Percentiles rank a stretch among this genome's conserved stretches.
Evolutionary conservation across 2,888 invertebrate species (phyloP).

Genomic region (Rhaphigaster nebulosa): DNA sequence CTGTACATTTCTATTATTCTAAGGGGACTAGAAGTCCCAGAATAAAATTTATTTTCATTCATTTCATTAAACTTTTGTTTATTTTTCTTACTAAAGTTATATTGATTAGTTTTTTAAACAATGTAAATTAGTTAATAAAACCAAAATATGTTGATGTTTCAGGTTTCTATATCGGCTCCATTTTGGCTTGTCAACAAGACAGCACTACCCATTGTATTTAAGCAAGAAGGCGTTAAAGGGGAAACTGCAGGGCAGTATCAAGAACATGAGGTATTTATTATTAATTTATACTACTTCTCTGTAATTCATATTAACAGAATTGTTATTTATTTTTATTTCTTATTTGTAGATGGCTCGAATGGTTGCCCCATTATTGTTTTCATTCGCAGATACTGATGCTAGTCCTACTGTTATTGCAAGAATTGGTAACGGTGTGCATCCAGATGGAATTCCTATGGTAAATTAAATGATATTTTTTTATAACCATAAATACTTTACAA

Average conservation of each 20-base stretch:
- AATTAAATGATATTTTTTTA: constrained; percentile 59
- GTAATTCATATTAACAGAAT: not conserved
- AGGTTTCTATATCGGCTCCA: constrained; percentile 65
- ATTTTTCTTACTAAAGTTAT: not conserved
- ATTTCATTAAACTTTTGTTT: not conserved
- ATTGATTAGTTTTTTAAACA: not conserved
- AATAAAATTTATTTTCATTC: too few relatives aligned
- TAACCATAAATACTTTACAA: not conserved
- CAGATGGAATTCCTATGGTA: constrained; percentile 72
- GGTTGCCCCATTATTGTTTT: constrained; percentile 93
- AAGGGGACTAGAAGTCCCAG: too few relatives aligned
- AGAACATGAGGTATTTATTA: constrained; percentile 85
- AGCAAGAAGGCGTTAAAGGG: constrained; percentile 84
- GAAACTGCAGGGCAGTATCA: constrained; percentile 92
- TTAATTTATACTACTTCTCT: not conserved
- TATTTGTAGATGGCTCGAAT: constrained; percentile 80
- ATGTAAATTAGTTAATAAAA: not conserved
- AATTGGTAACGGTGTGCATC: constrained; percentile 79
- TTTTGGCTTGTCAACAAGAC: constrained; percentile 90
- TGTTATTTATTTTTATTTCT: constrained; percentile 50
- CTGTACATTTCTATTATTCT: too few relatives aligned
- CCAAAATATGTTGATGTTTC: not conserved
- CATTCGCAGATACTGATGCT: constrained; percentile 91
- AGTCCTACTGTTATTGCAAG: constrained; percentile 82
- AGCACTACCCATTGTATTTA: constrained; percentile 94